Conservation (phyloP, 2,113 vertebrate species). For the Syngnathus typhle region DNA sequence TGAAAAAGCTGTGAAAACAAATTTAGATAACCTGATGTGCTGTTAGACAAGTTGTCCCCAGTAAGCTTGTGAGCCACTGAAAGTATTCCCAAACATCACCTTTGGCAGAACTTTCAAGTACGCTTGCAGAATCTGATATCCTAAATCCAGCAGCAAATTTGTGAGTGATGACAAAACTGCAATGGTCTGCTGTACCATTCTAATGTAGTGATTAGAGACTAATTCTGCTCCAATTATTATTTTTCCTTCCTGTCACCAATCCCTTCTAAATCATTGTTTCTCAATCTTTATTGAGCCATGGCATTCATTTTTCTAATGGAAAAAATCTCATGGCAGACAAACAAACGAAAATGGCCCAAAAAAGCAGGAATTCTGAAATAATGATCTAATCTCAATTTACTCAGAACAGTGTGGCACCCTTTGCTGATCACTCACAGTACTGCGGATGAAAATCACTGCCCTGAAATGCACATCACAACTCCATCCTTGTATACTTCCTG, state of each 20-base stretch:
- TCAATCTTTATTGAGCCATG: background rate
- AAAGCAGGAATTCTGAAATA: background rate
- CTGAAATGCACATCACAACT: background rate
- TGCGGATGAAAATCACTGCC: background rate
- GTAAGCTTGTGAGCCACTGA: slow-evolving; percentile 16
- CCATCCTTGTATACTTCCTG: background rate
- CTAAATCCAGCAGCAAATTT: slow-evolving; percentile 11
- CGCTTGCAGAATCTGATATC: slow-evolving; percentile 4
- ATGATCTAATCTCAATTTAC: background rate
- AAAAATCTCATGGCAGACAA: too few relatives aligned
- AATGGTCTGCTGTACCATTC: slow-evolving; percentile 19
- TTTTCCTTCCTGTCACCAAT: background rate
- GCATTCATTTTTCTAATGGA: too few relatives aligned
- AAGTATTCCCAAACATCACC: slow-evolving; percentile 24
- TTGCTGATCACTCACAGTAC: too few relatives aligned
- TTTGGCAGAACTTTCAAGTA: slow-evolving; percentile 8
- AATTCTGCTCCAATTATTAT: background rate
- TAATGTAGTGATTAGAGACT: slow-evolving; percentile 25
- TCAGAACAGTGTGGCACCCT: background rate
- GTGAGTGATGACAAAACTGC: slow-evolving; percentile 11
- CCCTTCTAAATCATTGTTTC: background rate
- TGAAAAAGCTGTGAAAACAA: slow-evolving; percentile 21
- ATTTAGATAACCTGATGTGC: slow-evolving; percentile 16
- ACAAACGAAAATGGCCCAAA: too few relatives aligned
- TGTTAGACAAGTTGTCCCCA: slow-evolving; percentile 20